Evolutionary conservation across 2,113 vertebrate genomes (phyloP).

Genomic region (Carlito syrichta): DNA sequence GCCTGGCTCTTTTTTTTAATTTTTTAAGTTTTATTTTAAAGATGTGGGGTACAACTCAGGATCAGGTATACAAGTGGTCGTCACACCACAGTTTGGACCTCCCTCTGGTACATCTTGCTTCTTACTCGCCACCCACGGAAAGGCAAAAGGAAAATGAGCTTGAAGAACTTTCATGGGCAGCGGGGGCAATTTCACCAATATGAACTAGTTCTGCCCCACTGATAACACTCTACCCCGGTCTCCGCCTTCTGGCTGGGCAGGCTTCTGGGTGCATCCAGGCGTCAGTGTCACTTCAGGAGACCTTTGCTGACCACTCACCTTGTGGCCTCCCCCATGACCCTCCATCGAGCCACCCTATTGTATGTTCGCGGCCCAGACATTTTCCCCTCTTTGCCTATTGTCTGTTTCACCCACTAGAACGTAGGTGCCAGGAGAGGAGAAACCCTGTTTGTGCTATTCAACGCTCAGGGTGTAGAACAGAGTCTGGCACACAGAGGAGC

Average conservation of each 20-base stretch:
- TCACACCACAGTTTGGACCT: no score
- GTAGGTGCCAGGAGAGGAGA: neutral
- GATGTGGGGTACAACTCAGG: no score
- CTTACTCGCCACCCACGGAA: neutral
- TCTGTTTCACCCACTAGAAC: neutral
- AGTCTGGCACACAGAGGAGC: neutral
- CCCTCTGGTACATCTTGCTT: no score
- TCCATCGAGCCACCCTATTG: neutral
- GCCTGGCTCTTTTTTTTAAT: no score
- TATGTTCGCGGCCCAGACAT: neutral
- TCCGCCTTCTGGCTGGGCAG: neutral
- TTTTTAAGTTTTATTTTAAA: no score
- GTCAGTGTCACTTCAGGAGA: neutral
- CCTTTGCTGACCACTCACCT: no score
- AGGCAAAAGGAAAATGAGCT: neutral
- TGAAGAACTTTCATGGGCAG: neutral
- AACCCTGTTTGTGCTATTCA: neutral
- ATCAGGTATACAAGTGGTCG: no score
- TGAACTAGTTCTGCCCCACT: accelerated
- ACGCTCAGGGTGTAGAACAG: neutral
- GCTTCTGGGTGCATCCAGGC: neutral
- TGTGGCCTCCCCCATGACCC: neutral
- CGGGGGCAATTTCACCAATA: neutral
- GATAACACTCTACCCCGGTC: accelerated
- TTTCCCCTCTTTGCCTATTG: neutral